Percentiles rank a stretch among this genome's conserved stretches.
These are phyloP conservation scores for Heliconius ethilla DNA, from an alignment of 2,888 invertebrate genomes.

Conservation along the genomic window DNA sequence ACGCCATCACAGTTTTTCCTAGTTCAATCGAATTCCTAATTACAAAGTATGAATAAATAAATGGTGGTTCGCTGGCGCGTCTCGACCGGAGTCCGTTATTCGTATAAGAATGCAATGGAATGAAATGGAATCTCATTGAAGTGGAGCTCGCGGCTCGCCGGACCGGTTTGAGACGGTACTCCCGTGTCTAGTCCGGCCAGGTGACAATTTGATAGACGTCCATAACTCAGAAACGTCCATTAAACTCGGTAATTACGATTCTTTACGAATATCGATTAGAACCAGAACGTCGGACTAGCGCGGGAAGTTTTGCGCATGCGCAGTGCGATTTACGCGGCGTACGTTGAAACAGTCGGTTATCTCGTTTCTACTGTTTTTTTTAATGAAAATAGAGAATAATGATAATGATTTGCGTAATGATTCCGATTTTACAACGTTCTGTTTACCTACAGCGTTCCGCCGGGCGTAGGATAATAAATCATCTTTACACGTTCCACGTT, in stretches of 20 bases:
- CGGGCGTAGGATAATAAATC: conserved; percentile 34
- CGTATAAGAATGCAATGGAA: conserved; percentile 78
- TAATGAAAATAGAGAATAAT: conserved; percentile 17
- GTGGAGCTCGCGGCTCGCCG: conserved; percentile 65
- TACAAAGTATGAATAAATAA: conserved; percentile 42
- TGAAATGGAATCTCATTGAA: conserved; percentile 81
- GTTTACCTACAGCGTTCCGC: conserved; percentile 20
- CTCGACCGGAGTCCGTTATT: conserved; percentile 72
- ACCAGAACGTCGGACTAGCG: conserved; percentile 38
- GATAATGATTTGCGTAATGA: conserved; percentile 26
- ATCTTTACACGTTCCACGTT: conserved; percentile 29
- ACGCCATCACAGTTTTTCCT: conserved; percentile 20
- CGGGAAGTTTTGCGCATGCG: conserved; percentile 60
- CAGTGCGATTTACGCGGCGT: conserved; percentile 54
- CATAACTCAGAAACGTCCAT: conserved; percentile 48
- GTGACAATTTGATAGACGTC: conserved; percentile 75
- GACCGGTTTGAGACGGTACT: conserved; percentile 72
- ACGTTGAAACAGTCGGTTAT: conserved; percentile 29
- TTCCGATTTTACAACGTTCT: conserved; percentile 26
- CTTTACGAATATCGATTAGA: conserved; percentile 43
- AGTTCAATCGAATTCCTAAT: conserved; percentile 39
- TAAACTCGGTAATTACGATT: conserved; percentile 41
- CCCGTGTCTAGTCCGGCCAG: conserved; percentile 63
- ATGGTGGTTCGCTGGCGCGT: conserved; percentile 54
- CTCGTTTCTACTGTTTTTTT: conserved; percentile 6